These are phyloP conservation scores for Salvelinus namaycush DNA, from an alignment of 2,113 vertebrate genomes.

Conservation along the genomic window DNA sequence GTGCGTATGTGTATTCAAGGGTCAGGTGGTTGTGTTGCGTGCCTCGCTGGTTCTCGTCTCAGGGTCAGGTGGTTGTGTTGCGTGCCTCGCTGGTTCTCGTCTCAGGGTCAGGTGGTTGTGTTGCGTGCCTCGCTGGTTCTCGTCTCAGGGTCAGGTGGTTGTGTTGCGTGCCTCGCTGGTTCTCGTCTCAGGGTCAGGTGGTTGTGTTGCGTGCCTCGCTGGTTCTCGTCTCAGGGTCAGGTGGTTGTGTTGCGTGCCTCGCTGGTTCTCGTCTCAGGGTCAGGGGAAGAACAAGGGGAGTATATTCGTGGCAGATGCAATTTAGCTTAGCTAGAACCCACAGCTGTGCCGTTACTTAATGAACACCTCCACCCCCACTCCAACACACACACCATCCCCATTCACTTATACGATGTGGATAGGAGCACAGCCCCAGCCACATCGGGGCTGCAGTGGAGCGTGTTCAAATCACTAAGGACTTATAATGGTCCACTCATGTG, in stretches of 20 bases:
- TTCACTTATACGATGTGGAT: constrained; percentile 55
- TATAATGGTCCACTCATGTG: too few relatives aligned
- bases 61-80: constrained; percentile 27
- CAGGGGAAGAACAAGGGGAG: constrained; percentile 56
- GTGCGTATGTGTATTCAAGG: background rate
- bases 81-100: constrained; percentile 39
- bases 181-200: constrained; percentile 22
- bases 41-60: constrained; percentile 41
- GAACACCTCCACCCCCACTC: constrained; percentile 45
- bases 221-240: constrained; percentile 41
- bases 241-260: constrained; percentile 33
- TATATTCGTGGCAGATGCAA: constrained; percentile 73
- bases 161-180: constrained; percentile 37
- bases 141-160: constrained; percentile 20
- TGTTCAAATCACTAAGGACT: too few relatives aligned
- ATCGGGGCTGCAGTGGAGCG: too few relatives aligned
- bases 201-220: constrained; percentile 36
- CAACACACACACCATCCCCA: background rate
- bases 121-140: constrained; percentile 39
- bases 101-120: constrained; percentile 4
- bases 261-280: constrained; percentile 42
- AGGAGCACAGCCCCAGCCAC: too few relatives aligned
- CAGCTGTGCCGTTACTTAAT: constrained; percentile 80
- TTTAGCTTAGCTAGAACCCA: constrained; percentile 54
- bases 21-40: constrained; percentile 22